phyloP scores from a whole-genome alignment of 2,888 invertebrate genomes.

The Carcina quercana region DNA sequence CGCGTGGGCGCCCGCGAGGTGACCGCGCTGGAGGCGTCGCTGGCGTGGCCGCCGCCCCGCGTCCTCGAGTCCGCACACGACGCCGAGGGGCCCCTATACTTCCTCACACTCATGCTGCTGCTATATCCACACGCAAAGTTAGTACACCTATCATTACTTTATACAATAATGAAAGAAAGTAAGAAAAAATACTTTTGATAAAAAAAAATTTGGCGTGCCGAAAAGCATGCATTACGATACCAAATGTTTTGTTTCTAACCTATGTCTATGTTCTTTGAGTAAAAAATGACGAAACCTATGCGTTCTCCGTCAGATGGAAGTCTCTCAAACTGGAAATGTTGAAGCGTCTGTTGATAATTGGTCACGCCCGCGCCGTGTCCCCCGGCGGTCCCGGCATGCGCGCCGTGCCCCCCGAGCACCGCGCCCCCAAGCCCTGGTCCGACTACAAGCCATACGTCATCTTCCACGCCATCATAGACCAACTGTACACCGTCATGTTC shows the following conservation, averaged over 20 bases:
- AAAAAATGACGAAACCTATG: not conserved
- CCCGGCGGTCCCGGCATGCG: constrained; percentile 79
- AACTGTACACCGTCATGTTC: constrained; percentile 89
- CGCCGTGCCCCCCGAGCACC: constrained; percentile 71
- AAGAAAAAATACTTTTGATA: too few species aligned
- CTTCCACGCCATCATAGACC: constrained; percentile 89
- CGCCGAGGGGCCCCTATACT: constrained; percentile 94
- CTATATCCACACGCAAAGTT: constrained; percentile 80
- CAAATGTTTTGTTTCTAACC: too few species aligned
- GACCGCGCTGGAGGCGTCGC: constrained; percentile 81
- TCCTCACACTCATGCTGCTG: constrained; percentile 85
- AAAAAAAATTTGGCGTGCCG: too few species aligned
- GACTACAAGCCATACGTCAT: constrained; percentile 91
- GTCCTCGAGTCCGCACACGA: constrained; percentile 90
- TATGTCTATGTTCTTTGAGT: too few species aligned
- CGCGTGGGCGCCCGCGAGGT: constrained; percentile 86
- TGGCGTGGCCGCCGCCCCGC: constrained; percentile 77
- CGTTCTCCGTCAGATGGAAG: constrained; percentile 77
- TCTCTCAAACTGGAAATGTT: constrained; percentile 81
- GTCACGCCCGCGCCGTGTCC: constrained; percentile 81
- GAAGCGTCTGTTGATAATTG: constrained; percentile 82
- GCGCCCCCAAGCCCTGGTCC: constrained; percentile 74
- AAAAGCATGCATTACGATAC: too few species aligned
- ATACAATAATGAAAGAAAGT: too few species aligned
- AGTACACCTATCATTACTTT: constrained; percentile 16